Base-by-base conservation (phyloP, 2,888 invertebrate genomes). In the Biston stratarius region DNA sequence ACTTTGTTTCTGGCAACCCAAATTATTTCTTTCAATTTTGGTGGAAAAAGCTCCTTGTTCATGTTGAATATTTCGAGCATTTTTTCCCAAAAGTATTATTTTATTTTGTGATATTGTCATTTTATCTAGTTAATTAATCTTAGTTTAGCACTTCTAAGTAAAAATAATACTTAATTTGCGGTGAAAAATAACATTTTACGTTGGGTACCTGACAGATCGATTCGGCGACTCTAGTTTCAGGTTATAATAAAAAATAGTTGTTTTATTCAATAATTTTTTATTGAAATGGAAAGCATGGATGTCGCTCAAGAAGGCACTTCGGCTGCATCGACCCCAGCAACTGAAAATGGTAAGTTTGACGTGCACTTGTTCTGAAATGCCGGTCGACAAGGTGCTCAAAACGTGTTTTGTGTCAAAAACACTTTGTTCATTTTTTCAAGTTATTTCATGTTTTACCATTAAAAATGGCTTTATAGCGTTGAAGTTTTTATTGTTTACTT, bases 221-320 rank as follows among this genome's bases (percentile, higher is more conserved):
- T 90, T 87, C 85, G 83, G 86, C 89, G 85, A 88, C 83, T 77
- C 72, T 80, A 83, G 83, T 89, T 90, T 77, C 86, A 92, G 91
- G 91, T 91, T 92, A 92, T 90, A 81, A 55, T 74, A 73, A 77
- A 75, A 83, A 85, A 80, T 79, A 74, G 78, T 84, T 78, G 81
- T 80, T 81, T 80, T 83, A 85, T 83, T 78, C 74, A 73, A 67
- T 75, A 74, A 72, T 78, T 79, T 75, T 72, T 69, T 69, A 78
- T 80, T 77, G 83, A 84, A 88, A 94, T 94, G 94, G 94, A 94
- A 86, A 94, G 87, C 80, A 94, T 94, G 94, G 94, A 94, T 74
- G 91, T 94, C 69, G 92, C 92, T 68, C 91, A 87, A 83, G 92
- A 92, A 81, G 87, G 92, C 66, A 83, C 92, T 47, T 91, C 94